Evolutionary conservation across 2,888 invertebrate genomes (phyloP).

Genomic region (Drosophila dives): DNA sequence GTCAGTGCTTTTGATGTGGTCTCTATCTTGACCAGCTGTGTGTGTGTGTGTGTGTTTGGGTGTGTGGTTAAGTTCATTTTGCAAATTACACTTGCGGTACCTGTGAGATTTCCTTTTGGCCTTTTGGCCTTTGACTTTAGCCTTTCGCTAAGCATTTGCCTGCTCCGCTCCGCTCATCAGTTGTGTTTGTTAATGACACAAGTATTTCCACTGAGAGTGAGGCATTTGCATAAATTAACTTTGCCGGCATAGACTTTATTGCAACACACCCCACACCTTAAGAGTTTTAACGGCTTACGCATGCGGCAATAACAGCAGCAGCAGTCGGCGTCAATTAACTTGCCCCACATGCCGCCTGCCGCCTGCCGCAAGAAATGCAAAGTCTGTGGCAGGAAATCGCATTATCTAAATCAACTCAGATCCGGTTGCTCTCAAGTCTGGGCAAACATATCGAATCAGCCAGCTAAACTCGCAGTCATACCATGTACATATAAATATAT

Average conservation of each 20-base stretch:
- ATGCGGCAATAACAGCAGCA: conserved; percentile 11
- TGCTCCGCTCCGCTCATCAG: not conserved
- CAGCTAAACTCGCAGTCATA: conserved; percentile 15
- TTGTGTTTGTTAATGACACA: conserved; percentile 69
- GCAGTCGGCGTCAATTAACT: conserved; percentile 30
- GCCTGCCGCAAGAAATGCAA: conserved; percentile 34
- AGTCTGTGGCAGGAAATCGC: conserved; percentile 51
- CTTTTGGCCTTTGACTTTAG: conserved; percentile 30
- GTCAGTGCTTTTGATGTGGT: conserved; percentile 67
- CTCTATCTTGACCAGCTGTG: conserved; percentile 55
- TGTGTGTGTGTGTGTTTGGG: conserved; percentile 25
- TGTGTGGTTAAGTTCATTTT: conserved; percentile 65
- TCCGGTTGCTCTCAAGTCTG: conserved; percentile 28
- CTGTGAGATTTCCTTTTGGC: conserved; percentile 34
- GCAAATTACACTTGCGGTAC: conserved; percentile 71
- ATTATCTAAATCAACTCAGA: conserved; percentile 58
- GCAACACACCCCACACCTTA: not conserved
- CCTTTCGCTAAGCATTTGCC: conserved; percentile 11
- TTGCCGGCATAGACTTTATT: conserved; percentile 33
- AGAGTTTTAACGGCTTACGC: conserved; percentile 6
- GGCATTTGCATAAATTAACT: conserved; percentile 74
- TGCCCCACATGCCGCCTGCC: conserved; percentile 11
- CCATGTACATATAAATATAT: not conserved
- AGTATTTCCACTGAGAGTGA: conserved; percentile 67
- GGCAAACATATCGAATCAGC: conserved; percentile 46